Percentiles rank a stretch among this genome's conserved stretches.
These are phyloP conservation scores for Caenorhabditis virilis DNA, from an alignment of 2,888 invertebrate species.

Conservation along the genomic window DNA sequence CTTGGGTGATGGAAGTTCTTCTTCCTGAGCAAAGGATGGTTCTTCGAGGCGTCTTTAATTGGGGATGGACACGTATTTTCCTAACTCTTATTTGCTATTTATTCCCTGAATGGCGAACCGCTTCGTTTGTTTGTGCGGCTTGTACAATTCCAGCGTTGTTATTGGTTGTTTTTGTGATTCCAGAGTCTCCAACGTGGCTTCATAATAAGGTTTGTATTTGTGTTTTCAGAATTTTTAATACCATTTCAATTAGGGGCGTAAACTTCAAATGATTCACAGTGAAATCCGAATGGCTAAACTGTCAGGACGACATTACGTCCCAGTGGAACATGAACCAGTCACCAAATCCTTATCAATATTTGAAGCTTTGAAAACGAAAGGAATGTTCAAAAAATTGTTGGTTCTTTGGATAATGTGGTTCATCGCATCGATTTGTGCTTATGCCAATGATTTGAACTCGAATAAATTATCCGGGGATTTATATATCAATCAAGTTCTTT, in stretches of 20 bases:
- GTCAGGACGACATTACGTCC: slow-evolving; percentile 53
- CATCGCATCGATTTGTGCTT: slow-evolving; percentile 54
- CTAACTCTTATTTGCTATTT: slow-evolving; percentile 51
- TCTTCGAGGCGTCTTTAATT: slow-evolving; percentile 63
- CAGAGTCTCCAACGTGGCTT: slow-evolving; percentile 66
- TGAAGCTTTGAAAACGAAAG: slow-evolving; percentile 42
- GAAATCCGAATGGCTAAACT: slow-evolving; percentile 7
- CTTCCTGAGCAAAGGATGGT: slow-evolving; percentile 63
- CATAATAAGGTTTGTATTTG: too few species aligned
- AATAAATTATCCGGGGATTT: slow-evolving; percentile 56
- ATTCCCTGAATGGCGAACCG: slow-evolving; percentile 54
- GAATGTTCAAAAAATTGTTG: slow-evolving; percentile 39
- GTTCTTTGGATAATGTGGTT: slow-evolving; percentile 64
- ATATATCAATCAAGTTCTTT: slow-evolving; percentile 59
- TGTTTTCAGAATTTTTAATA: too few species aligned
- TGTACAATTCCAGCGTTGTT: slow-evolving; percentile 52
- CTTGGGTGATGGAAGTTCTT: slow-evolving; percentile 64
- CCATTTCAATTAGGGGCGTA: slow-evolving; percentile 35
- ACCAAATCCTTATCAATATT: slow-evolving; percentile 39
- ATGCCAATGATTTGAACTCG: slow-evolving; percentile 62
- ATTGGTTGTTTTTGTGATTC: slow-evolving; percentile 57
- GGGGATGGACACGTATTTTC: slow-evolving; percentile 57
- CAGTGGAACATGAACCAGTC: slow-evolving; percentile 38
- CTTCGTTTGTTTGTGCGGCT: slow-evolving; percentile 49
- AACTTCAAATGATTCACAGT: neutral